Base-by-base conservation (phyloP, 2,888 invertebrate species). In the Drosophila merina region DNA sequence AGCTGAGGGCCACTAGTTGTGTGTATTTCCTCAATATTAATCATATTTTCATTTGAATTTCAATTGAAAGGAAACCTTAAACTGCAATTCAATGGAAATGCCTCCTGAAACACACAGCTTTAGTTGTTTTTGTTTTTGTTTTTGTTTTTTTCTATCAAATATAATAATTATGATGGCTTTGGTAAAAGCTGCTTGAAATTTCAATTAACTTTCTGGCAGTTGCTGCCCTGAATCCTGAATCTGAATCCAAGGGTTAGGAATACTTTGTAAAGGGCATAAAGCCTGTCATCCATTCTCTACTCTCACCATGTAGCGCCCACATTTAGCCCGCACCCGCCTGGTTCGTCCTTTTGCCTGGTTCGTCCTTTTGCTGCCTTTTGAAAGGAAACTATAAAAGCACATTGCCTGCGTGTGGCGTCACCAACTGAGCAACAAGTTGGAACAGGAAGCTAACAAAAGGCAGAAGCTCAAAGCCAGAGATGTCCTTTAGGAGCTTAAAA, bases 351-450 rank as follows among this genome's bases (percentile, higher is more conserved):
- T 25, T 25, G 10, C 7, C 14, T 14, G 20, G n/a, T n/a, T n/a
- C n/a, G n/a, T n/a, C 40, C 2, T 42, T 20, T 9, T 33, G 12
- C 48, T 12, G 3, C 10, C 36, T 20, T 44, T 25, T 25, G 10
- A 25, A 25, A 4, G 44, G 44, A 25, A 10, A 25, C 36, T 20
- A 44, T 44, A 25, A 44, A 48, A 14, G 10, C 57, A 60, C 30
- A 26, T 36, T 20, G 25, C 12, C 40, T 40, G 20, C 4, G 40
- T 28, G 47, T 63, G 63, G 40, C 64, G 33, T 40, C 54, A 64
- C 31, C 14, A 28, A 51, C 12, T 25, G 42, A 51, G 60, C 72
- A 75, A 68, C 57, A 56, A 50, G 71, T 66, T 47, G 31, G 14
- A 52, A 30, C 47, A 54, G 64, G 40, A 64, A 28, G 63, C 9